A percentile compares a stretch with the other conserved stretches of the same genome.
phyloP scores from a whole-genome alignment of 2,797 vertebrate genomes.

The Spinus olivaceus region DNA sequence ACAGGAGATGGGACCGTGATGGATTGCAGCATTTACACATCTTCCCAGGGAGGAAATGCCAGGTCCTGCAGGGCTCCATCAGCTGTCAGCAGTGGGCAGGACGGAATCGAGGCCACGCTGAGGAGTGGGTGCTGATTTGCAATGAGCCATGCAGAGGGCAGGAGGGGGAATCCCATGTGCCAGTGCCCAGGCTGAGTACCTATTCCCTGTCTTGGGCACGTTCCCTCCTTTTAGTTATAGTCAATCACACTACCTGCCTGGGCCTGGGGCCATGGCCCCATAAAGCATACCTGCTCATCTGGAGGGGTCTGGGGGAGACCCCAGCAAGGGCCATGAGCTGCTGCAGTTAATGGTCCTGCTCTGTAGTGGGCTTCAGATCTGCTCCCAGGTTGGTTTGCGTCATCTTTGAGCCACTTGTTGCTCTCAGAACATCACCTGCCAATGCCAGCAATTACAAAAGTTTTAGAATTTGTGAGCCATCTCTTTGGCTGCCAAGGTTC shows the following conservation, averaged over 20 bases:
- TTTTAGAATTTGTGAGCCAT: not conserved
- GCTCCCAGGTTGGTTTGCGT: not conserved
- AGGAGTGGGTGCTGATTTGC: not conserved
- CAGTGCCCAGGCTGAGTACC: accelerated
- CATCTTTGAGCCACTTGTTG: not conserved
- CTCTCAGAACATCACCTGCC: not conserved
- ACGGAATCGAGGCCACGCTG: accelerated
- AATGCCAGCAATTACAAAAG: not conserved
- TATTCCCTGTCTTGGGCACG: not conserved
- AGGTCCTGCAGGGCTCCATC: not conserved
- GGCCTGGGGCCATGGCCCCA: accelerated
- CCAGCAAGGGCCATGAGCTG: accelerated
- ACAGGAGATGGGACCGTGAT: not conserved
- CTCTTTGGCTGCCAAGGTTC: not conserved
- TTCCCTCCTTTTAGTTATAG: not conserved
- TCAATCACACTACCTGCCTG: too few species aligned
- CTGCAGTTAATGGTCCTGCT: accelerated
- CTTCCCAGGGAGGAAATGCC: constrained; percentile 5
- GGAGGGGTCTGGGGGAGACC: not conserved
- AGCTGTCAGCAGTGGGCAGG: not conserved
- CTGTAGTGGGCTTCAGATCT: not conserved
- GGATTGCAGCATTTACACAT: not conserved
- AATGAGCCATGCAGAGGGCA: not conserved
- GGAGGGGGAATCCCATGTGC: accelerated
- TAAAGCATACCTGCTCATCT: not conserved